Evolutionary conservation across 2,888 invertebrate species (phyloP).

Genomic region (Dynastes tityus): DNA sequence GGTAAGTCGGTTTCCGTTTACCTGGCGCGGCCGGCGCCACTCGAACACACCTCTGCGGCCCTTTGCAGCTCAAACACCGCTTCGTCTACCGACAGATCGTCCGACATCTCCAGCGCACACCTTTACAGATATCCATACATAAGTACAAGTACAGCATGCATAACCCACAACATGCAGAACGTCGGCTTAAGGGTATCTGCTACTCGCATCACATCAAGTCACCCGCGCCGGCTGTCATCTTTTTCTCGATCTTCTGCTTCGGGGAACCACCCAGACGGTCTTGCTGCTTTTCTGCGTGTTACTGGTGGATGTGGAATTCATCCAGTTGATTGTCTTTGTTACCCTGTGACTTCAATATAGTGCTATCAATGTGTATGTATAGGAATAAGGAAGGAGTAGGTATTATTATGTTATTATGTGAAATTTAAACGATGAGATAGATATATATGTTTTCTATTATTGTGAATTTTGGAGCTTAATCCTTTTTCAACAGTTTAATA

Average conservation of each 20-base stretch:
- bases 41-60: conserved; percentile 68
- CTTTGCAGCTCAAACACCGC: conserved; percentile 63
- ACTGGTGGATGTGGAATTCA: background rate
- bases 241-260: conserved; percentile 43
- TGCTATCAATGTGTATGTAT: background rate
- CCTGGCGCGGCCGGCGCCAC: conserved; percentile 68
- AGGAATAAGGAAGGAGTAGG: no score
- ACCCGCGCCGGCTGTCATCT: conserved; percentile 58
- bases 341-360: no score
- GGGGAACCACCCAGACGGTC: conserved; percentile 46
- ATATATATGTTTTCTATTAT: no score
- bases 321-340: background rate
- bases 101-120: background rate
- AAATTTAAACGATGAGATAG: no score
- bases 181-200: background rate
- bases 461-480: no score
- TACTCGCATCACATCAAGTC: conserved; percentile 60
- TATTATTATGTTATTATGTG: no score
- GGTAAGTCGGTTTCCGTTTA: conserved; percentile 60
- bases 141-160: background rate
- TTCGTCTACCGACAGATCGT: conserved; percentile 5
- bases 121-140: background rate
- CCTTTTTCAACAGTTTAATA: no score
- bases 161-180: background rate
- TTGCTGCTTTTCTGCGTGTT: background rate